Base-by-base conservation (phyloP, 1,140 invertebrate genomes). In the Caenorhabditis latens region DNA sequence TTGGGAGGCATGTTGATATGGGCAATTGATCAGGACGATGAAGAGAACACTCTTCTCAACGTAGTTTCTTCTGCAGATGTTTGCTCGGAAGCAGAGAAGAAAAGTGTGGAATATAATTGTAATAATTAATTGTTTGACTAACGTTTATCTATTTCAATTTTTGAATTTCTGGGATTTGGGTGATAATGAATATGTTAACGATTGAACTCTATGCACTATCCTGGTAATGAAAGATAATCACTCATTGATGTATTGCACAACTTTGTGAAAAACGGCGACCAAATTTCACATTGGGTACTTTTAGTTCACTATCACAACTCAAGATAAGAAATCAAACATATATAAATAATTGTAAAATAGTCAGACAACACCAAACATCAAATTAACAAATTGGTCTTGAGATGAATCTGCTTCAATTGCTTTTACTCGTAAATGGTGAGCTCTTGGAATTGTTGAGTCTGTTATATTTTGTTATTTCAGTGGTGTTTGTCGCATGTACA, bases 21-120 rank as follows among this genome's bases (percentile, higher is more conserved):
- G 63, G 96, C 97, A 5, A 95, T 98, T 87, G 96, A 98, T 92
- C 97, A 97, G 90, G 97, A 98, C 88, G 97, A 98, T 92, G 88
- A 88, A 53, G 50, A 87, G 6, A 46, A 65, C n/a, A 87, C 90
- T 14, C 55, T 92, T 50, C 53, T 91, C 4, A 86, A 90, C 11
- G 46, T 85, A 21, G 79, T 83, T 32, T 83, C 79, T 55, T 53
- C 46, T 16, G 48, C 79, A 16, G 53, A 83, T 83, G 19, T 57
- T 21, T 83, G 79, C 13, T 63, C 58, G 6, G 21, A 11, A 24
- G 32, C 24, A 14, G 58, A 63, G 4, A 63, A 63, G 24, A 14
- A 63, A 32, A 9, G 8, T 32, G 2, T 63, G 8, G 58, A 63
- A 32, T 63, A 63, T 63, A 50, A 11, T 50, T 50, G 50, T 50